phyloP scores from a whole-genome alignment of 2,113 vertebrate genomes.

The Accipiter cooperii region DNA sequence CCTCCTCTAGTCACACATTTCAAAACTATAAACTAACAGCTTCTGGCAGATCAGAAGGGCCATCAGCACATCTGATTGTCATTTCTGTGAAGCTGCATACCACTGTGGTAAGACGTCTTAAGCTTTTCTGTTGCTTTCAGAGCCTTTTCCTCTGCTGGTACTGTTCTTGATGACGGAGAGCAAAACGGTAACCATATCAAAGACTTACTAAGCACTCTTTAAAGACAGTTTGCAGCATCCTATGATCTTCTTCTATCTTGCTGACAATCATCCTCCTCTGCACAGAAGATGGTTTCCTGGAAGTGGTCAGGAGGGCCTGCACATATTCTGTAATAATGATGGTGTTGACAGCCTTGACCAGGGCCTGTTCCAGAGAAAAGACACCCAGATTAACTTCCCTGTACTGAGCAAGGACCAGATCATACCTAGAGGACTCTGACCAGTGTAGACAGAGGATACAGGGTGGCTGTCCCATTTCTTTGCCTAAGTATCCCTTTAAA shows the following conservation, averaged over 20 bases:
- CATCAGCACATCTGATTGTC: neutral
- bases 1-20: constrained; percentile 4
- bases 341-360: neutral
- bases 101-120: neutral
- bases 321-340: constrained; percentile 36
- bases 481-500: neutral
- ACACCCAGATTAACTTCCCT: neutral
- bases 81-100: neutral
- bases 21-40: neutral
- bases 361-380: constrained; percentile 21
- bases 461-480: neutral
- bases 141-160: neutral
- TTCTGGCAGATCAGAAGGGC: constrained; percentile 12
- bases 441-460: neutral
- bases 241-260: constrained; percentile 46
- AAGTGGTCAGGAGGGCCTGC: constrained; percentile 25
- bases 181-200: neutral
- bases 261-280: constrained; percentile 10
- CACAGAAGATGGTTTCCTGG: constrained; percentile 17
- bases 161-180: neutral
- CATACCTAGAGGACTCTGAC: neutral
- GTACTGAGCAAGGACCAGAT: neutral
- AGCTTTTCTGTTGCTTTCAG: neutral
- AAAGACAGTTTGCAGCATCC: constrained; percentile 5
- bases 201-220: constrained; percentile 59